Evolutionary conservation across 2,888 invertebrate genomes (phyloP), one percentile per base, ranked within the genome.

Genomic region (Microplitis manilae): DNA sequence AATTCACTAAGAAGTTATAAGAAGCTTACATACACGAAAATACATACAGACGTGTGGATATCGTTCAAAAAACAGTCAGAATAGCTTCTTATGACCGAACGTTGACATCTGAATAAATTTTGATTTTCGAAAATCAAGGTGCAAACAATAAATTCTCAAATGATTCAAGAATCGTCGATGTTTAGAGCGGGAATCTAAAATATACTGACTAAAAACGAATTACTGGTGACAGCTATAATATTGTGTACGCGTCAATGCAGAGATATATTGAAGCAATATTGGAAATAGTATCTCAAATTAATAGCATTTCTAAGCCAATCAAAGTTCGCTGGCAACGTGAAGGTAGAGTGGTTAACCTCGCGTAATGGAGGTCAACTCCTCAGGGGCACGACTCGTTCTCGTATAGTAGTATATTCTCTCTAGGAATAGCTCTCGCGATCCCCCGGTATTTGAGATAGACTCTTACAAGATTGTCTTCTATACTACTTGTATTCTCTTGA

Each of bases 311-410:
- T 81, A 81, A 86, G 83, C 87, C 88, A 89, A 89, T 89, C 89
- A 89, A 89, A 89, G 88, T 89, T 86, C 83, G 81, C 81, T 80
- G 83, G 84, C 87, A 88, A 87, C 86, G 87, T 85, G 85, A 86
- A 85, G 87, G 84, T 84, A 82, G 68, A 85, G 88, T 85, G 89
- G 88, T 89, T 89, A 89, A 89, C 89, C 89, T 85, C 86, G 83
- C 87, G 88, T 88, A 89, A 89, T 89, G 86, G 89, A 86, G 86
- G 86, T 87, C 85, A 86, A 84, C 85, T 87, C 87, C 89, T 86
- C 84, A 84, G 88, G 88, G 87, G 86, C 81, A 73, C 68, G 83
- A 81, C 83, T 85, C 81, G 85, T 86, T 85, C 86, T 85, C 84
- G 83, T 81, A 84, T 50, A 50, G 50, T 50, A 5, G 50, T 50